Conservation (phyloP, 2,797 vertebrate species). For the Eospalax fontanierii region DNA sequence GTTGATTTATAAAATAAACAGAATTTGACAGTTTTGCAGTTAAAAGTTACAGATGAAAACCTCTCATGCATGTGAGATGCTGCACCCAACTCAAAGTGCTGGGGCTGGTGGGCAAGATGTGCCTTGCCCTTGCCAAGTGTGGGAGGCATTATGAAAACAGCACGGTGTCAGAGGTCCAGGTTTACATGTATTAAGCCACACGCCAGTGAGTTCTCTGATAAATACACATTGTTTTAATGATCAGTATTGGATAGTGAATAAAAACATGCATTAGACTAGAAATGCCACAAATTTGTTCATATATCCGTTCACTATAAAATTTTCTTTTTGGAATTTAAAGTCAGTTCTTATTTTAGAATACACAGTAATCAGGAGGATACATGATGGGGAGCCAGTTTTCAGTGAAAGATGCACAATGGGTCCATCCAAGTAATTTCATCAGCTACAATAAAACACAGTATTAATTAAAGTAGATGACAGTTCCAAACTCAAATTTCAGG, state of each 20-base stretch:
- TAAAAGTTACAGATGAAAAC: constrained; percentile 89
- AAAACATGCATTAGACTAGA: constrained; percentile 91
- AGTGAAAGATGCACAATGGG: constrained; percentile 95
- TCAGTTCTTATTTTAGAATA: constrained; percentile 92
- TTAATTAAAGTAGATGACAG: not conserved
- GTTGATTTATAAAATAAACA: constrained; percentile 90
- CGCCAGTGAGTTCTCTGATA: constrained; percentile 88
- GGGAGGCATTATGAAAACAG: constrained; percentile 86
- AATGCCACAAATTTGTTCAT: constrained; percentile 87
- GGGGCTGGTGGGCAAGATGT: constrained; percentile 83
- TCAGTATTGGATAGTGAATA: constrained; percentile 84
- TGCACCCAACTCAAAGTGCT: constrained; percentile 84
- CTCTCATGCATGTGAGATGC: constrained; percentile 87
- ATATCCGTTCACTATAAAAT: constrained; percentile 88
- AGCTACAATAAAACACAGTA: constrained; percentile 89
- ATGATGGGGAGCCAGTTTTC: constrained; percentile 98
- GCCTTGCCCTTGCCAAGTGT: constrained; percentile 87
- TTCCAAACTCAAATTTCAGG: not conserved
- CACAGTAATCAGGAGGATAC: constrained; percentile 97
- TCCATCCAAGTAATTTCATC: constrained; percentile 97
- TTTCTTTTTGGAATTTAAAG: constrained; percentile 77
- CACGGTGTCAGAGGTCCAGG: constrained; percentile 78
- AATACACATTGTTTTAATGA: constrained; percentile 90
- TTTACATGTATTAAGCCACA: constrained; percentile 89
- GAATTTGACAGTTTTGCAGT: constrained; percentile 88